Evolutionary conservation across 2,113 vertebrate genomes (phyloP).

Genomic region (Pristiophorus japonicus): DNA sequence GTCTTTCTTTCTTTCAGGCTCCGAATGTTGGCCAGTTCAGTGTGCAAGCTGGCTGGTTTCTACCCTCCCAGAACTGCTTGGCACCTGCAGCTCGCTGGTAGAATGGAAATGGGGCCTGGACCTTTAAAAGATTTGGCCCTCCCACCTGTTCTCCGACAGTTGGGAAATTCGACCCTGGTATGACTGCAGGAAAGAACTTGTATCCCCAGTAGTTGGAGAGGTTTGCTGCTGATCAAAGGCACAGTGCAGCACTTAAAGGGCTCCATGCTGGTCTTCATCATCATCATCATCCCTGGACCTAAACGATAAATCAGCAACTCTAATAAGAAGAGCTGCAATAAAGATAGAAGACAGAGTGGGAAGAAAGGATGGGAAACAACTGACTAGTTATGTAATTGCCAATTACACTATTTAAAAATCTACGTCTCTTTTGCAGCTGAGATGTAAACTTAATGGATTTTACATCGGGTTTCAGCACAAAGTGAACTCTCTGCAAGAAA

Average conservation of each 20-base stretch:
- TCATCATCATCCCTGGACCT: not conserved
- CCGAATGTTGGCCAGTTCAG: not conserved
- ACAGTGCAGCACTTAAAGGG: not conserved
- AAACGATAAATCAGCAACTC: not conserved
- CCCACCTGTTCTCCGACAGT: not conserved
- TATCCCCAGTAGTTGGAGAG: not conserved
- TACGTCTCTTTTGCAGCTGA: not conserved
- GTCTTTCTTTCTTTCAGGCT: no score
- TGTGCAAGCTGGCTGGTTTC: not conserved
- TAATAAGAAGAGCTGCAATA: not conserved
- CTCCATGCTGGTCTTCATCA: no score
- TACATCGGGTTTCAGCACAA: not conserved
- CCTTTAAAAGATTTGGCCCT: not conserved
- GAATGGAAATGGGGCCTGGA: not conserved
- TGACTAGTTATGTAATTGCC: not conserved
- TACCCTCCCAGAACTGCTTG: not conserved
- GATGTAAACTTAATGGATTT: not conserved
- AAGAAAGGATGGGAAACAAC: not conserved
- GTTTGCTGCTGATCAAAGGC: not conserved
- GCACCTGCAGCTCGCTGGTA: not conserved
- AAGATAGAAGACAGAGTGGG: not conserved
- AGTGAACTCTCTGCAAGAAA: not conserved
- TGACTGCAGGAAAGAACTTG: not conserved
- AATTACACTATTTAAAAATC: not conserved
- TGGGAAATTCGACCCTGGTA: not conserved